Evolutionary conservation across 2,797 vertebrate genomes (phyloP).

Genomic region (Neopelma chrysocephalum): DNA sequence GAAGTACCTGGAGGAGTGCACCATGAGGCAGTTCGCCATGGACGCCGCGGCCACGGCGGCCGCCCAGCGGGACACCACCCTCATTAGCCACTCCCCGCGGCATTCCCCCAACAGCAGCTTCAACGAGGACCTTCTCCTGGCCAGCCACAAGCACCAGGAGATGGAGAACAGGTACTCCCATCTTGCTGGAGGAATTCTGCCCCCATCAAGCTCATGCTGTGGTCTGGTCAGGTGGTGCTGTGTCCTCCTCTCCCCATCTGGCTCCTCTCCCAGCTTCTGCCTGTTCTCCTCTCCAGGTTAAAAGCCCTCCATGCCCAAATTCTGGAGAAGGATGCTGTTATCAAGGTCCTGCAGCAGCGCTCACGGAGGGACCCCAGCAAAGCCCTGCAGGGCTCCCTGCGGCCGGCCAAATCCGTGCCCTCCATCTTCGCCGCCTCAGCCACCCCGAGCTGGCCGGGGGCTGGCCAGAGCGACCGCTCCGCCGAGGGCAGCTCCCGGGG

Average conservation of each 20-base stretch:
- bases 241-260: not conserved
- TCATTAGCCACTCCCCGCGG: slow-evolving; percentile 93
- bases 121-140: slow-evolving; percentile 86
- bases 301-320: slow-evolving; percentile 92
- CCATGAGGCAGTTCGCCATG: slow-evolving; percentile 98
- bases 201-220: rapidly evolving
- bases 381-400: slow-evolving; percentile 81
- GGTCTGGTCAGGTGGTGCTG: rapidly evolving
- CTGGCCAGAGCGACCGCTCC: slow-evolving; percentile 29
- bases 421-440: slow-evolving; percentile 78
- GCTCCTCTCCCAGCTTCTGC: not conserved
- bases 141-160: slow-evolving; percentile 89
- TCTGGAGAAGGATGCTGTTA: slow-evolving; percentile 94
- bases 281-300: slow-evolving; percentile 77
- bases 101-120: slow-evolving; percentile 94
- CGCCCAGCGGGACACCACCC: slow-evolving; percentile 93
- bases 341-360: slow-evolving; percentile 94
- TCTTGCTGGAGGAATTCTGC: rapidly evolving
- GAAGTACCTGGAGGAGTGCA: slow-evolving; percentile 96
- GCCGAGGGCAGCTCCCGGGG: not conserved
- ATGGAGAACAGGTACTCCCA: slow-evolving; percentile 91
- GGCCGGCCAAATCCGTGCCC: slow-evolving; percentile 90
- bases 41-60: slow-evolving; percentile 94
- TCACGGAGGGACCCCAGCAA: slow-evolving; percentile 85
- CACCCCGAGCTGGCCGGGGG: slow-evolving; percentile 49